Percentiles rank a stretch among this genome's conserved stretches.
These are phyloP conservation scores for Hiodon tergisus DNA, from an alignment of 2,113 vertebrate species.

Conservation along the genomic window DNA sequence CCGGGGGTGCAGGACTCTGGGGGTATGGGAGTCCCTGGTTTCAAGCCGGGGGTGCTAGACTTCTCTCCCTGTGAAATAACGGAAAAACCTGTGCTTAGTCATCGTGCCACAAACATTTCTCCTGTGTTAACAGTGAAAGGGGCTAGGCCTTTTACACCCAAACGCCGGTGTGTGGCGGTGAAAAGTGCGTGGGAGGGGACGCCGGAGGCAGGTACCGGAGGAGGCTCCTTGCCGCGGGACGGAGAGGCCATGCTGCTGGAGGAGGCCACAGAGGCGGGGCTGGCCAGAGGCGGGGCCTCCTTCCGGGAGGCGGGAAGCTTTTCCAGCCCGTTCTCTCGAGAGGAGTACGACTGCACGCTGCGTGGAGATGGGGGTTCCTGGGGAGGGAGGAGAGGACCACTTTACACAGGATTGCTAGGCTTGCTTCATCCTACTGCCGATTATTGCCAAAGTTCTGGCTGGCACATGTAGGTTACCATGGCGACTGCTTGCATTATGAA, in stretches of 20 bases:
- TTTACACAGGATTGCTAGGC: neutral
- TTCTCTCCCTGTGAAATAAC: slow-evolving; percentile 69
- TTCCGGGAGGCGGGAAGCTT: slow-evolving; percentile 67
- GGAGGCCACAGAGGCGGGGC: slow-evolving; percentile 78
- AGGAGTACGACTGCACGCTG: slow-evolving; percentile 81
- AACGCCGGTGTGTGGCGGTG: neutral
- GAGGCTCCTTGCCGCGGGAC: slow-evolving; percentile 67
- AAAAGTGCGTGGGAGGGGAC: neutral
- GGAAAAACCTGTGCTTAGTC: neutral
- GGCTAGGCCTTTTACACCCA: no score
- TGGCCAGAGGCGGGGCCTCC: slow-evolving; percentile 71
- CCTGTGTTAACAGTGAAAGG: no score
- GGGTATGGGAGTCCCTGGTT: slow-evolving; percentile 80
- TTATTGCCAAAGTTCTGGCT: no score
- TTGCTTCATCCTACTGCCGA: no score
- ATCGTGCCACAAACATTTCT: neutral
- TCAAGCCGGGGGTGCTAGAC: slow-evolving; percentile 78
- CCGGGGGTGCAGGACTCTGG: slow-evolving; percentile 66
- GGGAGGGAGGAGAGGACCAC: neutral
- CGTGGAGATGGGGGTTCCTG: slow-evolving; percentile 83
- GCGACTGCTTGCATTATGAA: no score
- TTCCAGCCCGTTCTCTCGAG: slow-evolving; percentile 79
- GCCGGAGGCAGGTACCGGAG: slow-evolving; percentile 46
- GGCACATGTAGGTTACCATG: no score
- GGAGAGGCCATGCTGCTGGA: slow-evolving; percentile 75